These are phyloP conservation scores for Eupithecia inturbata DNA, from an alignment of 2,888 invertebrate genomes.

Conservation along the genomic window DNA sequence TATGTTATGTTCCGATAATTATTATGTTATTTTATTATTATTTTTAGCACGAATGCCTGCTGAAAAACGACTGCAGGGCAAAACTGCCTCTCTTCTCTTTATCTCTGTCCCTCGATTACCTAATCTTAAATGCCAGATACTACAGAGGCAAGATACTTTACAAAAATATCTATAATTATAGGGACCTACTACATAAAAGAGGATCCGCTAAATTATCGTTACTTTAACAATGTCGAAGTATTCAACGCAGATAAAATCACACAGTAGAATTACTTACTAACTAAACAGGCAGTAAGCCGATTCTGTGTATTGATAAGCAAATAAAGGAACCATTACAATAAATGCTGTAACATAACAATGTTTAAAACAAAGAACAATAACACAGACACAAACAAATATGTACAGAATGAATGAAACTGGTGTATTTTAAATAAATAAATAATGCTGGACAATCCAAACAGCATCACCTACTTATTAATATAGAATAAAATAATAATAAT, in stretches of 20 bases:
- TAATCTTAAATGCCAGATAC: too few species aligned
- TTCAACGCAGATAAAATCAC: not conserved
- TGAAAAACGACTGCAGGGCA: not conserved
- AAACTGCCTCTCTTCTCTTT: not conserved
- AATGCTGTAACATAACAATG: not conserved
- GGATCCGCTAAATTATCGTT: too few species aligned
- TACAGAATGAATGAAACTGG: not conserved
- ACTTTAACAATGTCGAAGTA: not conserved
- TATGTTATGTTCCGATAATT: too few species aligned
- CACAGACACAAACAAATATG: not conserved
- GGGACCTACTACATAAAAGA: too few species aligned
- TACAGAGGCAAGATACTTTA: too few species aligned
- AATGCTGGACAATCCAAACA: too few species aligned
- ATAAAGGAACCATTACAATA: not conserved
- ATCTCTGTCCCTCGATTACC: not conserved
- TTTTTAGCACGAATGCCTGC: too few species aligned
- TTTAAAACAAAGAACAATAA: not conserved
- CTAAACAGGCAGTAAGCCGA: not conserved
- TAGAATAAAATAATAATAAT: too few species aligned
- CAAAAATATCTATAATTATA: not conserved
- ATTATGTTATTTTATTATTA: too few species aligned
- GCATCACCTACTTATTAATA: too few species aligned
- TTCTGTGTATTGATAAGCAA: not conserved
- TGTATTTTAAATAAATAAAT: too few species aligned
- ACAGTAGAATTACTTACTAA: not conserved